Base-by-base conservation (phyloP, 2,888 invertebrate species). In the Melieria crassipennis region DNA sequence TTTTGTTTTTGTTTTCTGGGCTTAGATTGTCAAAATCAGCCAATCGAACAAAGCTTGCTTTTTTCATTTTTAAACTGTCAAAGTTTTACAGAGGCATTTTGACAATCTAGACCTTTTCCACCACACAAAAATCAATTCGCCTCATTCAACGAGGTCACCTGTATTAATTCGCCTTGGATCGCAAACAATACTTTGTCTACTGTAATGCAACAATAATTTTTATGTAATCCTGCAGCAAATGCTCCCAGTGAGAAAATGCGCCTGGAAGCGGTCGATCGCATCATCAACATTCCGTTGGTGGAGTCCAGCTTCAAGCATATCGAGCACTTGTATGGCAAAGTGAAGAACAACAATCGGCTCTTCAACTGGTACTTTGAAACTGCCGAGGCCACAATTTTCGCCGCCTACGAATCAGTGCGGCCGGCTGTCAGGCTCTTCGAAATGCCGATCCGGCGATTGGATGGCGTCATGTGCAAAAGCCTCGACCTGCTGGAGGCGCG, bases 401-500 rank as follows among this genome's bases (percentile, higher is more conserved):
- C 91, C 0, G 93, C 93, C 0, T 89, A 93, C 5, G 93, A 92
- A 73, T 89, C 92, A 10, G 92, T 95, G 0, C 88, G 91, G 65
- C 95, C 95, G 0, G 91, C 92, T 0, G 91, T 94, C 0, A 89
- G 91, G 65, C 88, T 94, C 55, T 89, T 94, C 64, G 92, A 93
- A 82, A 89, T 90, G 0, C 95, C 95, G 0, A 88, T 95, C 9
- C 88, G 89, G 47, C 91, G 91, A 71, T 88, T 94, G 55, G 95
- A 95, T 87, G 89, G 89, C 75, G 89, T 95, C 74, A 90, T 96
- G 74, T 96, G 95, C 87, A 92, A 91, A 82, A 94, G 95, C 70
- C 89, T 97, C 75, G 95, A 95, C 78, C 90, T 93, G 55, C 91
- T 96, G n/a, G 96, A 96, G 84, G 91, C 93, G 80, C 90, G 91